Conservation (phyloP, 2,888 invertebrate species). For the Platypus cylindrus region DNA sequence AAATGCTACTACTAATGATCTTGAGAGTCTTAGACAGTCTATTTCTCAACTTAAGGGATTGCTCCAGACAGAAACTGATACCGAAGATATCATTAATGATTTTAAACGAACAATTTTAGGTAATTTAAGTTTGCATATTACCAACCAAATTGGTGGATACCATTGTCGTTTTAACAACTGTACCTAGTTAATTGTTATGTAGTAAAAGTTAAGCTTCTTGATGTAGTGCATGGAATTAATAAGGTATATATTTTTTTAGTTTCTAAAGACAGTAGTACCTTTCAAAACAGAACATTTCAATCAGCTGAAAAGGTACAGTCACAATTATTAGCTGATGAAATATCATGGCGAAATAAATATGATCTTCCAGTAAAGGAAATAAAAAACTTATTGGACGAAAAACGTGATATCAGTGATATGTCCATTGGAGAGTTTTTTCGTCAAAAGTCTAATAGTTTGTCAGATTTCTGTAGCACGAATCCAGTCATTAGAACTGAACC, state of each 20-base stretch:
- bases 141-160: too few species aligned
- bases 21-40: constrained; percentile 14
- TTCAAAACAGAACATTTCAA: constrained; percentile 18
- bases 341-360: constrained; percentile 32
- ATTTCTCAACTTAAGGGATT: constrained; percentile 22
- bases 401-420: constrained; percentile 13
- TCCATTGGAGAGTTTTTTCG: constrained; percentile 38
- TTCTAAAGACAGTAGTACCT: not conserved
- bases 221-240: constrained; percentile 1
- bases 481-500: too few species aligned
- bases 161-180: too few species aligned
- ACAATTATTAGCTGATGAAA: constrained; percentile 34
- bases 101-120: constrained; percentile 18
- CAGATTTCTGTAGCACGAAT: too few species aligned
- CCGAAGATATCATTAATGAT: constrained; percentile 22
- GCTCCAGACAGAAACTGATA: too few species aligned
- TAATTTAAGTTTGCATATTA: too few species aligned
- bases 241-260: not conserved
- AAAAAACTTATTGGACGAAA: constrained; percentile 9
- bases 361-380: constrained; percentile 21
- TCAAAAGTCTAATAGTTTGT: constrained; percentile 33
- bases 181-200: too few species aligned
- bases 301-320: constrained; percentile 31
- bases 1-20: not conserved
- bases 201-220: constrained; percentile 5